phyloP scores from a whole-genome alignment of 2,888 invertebrate species.

The Scaptomyza parva region DNA sequence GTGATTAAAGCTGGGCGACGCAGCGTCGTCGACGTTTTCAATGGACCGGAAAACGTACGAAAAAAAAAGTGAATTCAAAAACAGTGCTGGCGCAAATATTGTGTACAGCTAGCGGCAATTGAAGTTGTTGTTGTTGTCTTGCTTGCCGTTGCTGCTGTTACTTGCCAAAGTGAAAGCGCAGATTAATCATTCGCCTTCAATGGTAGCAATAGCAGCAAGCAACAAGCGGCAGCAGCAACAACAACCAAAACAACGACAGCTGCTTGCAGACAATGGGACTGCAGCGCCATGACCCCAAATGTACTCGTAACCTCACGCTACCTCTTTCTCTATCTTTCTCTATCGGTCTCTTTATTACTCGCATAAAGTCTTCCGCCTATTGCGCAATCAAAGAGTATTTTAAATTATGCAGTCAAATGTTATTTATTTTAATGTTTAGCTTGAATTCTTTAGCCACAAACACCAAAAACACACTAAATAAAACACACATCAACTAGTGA shows the following conservation, averaged over 20 bases:
- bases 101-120: slow-evolving; percentile 44
- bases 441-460: slow-evolving; percentile 44
- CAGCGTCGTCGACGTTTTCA: slow-evolving; percentile 56
- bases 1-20: slow-evolving; percentile 55
- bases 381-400: slow-evolving; percentile 39
- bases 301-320: slow-evolving; percentile 17
- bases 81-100: slow-evolving; percentile 58
- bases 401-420: slow-evolving; percentile 34
- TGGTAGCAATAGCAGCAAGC: slow-evolving; percentile 28
- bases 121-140: slow-evolving; percentile 27
- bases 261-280: slow-evolving; percentile 28
- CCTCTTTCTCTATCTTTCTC: not conserved
- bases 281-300: slow-evolving; percentile 26
- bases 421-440: not conserved
- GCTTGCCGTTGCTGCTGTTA: slow-evolving; percentile 28
- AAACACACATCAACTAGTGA: slow-evolving; percentile 52
- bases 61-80: slow-evolving; percentile 65
- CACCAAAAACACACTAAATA: not conserved
- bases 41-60: slow-evolving; percentile 74
- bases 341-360: not conserved
- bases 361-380: slow-evolving; percentile 23
- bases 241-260: slow-evolving; percentile 15
- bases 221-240: slow-evolving; percentile 12
- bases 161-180: slow-evolving; percentile 75
- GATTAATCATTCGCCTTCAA: slow-evolving; percentile 68